These are phyloP conservation scores for Eumacrocentrus americanus DNA, from an alignment of 2,888 invertebrate species.

Conservation along the genomic window DNA sequence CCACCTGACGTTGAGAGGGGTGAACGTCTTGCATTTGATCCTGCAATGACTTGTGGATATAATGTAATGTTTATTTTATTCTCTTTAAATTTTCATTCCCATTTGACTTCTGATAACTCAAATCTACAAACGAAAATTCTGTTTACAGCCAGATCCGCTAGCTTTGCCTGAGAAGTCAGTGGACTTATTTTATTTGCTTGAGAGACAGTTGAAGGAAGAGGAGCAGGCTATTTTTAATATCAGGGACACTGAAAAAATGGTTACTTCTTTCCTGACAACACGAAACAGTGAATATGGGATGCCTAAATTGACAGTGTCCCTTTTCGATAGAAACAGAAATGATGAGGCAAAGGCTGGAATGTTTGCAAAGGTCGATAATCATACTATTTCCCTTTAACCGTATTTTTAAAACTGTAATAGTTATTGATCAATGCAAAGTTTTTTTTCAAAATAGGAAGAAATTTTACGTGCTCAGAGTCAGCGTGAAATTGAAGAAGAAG, in stretches of 20 bases:
- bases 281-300: conserved; percentile 62
- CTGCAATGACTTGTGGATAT: conserved; percentile 71
- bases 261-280: conserved; percentile 62
- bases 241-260: conserved; percentile 63
- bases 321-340: conserved; percentile 67
- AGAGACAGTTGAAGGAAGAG: conserved; percentile 70
- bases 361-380: conserved; percentile 65
- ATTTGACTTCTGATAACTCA: too few species aligned
- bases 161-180: conserved; percentile 68
- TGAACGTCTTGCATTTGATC: conserved; percentile 69
- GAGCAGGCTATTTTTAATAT: conserved; percentile 66
- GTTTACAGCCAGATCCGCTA: conserved; percentile 68
- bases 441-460: conserved; percentile 59
- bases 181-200: conserved; percentile 69
- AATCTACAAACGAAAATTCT: conserved; percentile 11
- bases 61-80: conserved; percentile 62
- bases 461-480: conserved; percentile 64
- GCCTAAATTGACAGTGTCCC: conserved; percentile 63
- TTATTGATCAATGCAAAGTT: not conserved
- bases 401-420: too few species aligned
- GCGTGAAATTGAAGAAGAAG: conserved; percentile 69
- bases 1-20: conserved; percentile 76
- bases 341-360: conserved; percentile 64
- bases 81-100: too few species aligned
- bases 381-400: too few species aligned